Evolutionary conservation across 2,113 vertebrate species (phyloP).

Genomic region (Talpa occidentalis): DNA sequence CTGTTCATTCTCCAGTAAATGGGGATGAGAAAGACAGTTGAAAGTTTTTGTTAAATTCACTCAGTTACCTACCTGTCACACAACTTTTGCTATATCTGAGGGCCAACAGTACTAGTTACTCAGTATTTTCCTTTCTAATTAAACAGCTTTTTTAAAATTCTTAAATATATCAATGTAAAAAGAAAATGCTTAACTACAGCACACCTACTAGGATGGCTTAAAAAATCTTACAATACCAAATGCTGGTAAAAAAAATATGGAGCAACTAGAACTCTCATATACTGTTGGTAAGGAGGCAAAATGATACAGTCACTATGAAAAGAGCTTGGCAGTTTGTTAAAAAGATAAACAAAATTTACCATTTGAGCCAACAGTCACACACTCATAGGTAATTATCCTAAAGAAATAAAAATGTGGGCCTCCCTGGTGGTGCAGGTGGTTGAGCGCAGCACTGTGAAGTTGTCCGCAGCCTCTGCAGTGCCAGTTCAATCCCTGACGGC

Average conservation of each 20-base stretch:
- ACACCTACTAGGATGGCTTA: background rate
- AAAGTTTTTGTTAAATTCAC: background rate
- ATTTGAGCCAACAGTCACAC: background rate
- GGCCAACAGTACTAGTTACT: background rate
- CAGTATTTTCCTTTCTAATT: background rate
- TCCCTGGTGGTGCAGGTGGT: no score
- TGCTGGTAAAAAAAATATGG: background rate
- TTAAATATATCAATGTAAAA: background rate
- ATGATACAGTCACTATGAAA: background rate
- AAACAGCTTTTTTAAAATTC: background rate
- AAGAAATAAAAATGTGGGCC: background rate
- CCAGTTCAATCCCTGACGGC: no score
- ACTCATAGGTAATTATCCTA: background rate
- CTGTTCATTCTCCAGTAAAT: background rate
- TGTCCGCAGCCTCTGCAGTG: no score
- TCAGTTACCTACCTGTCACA: background rate
- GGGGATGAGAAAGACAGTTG: background rate
- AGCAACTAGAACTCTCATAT: background rate
- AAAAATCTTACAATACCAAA: background rate
- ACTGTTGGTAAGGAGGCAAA: background rate
- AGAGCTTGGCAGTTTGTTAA: background rate
- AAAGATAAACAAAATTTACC: background rate
- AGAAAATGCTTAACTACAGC: background rate
- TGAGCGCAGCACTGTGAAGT: no score
- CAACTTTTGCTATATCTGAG: background rate